phyloP scores from a whole-genome alignment of 2,888 invertebrate species.

The Lottia gigantea region DNA sequence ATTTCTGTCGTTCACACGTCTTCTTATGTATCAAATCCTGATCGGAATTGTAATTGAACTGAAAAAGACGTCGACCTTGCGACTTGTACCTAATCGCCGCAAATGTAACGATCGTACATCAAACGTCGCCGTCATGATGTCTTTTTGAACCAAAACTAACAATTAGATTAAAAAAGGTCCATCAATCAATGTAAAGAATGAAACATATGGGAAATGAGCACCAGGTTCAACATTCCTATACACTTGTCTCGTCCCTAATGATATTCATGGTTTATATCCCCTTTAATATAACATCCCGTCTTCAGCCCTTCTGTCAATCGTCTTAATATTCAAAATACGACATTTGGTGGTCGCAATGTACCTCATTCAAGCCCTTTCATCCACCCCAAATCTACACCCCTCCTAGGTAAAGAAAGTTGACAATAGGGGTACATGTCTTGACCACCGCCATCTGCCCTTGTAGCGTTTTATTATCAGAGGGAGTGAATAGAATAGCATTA shows the following conservation, averaged over 20 bases:
- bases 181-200: neutral
- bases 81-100: neutral
- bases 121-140: too few species aligned
- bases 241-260: neutral
- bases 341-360: neutral
- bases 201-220: neutral
- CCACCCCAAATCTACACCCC: neutral
- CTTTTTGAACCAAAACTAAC: neutral
- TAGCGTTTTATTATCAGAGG: neutral
- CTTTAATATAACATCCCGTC: neutral
- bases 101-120: too few species aligned
- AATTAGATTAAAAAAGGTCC: neutral
- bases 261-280: neutral
- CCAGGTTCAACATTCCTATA: neutral
- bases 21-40: neutral
- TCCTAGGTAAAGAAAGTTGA: neutral
- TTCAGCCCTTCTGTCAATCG: neutral
- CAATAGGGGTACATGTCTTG: conserved; percentile 1
- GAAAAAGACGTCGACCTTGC: neutral
- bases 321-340: conserved; percentile 1
- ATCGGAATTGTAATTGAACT: neutral
- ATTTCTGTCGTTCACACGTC: neutral
- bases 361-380: neutral
- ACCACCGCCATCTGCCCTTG: neutral
- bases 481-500: neutral